phyloP scores from a whole-genome alignment of 2,113 vertebrate genomes.

The Saimiri boliviensis region DNA sequence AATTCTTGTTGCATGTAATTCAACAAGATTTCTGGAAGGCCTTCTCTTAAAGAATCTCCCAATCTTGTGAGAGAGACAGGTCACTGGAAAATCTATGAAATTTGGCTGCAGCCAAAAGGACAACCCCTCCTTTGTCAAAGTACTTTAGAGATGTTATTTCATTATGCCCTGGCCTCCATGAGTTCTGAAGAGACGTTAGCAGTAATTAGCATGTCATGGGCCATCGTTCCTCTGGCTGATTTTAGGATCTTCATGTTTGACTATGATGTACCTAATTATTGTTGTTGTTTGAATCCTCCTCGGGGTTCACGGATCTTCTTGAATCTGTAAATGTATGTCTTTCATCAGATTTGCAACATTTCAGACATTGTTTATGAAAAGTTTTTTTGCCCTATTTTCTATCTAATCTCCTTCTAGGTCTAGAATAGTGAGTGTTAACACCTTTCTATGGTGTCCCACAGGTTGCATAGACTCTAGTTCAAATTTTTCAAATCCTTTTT shows the following conservation, averaged over 20 bases:
- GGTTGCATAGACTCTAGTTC: not conserved
- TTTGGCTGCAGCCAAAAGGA: too few species aligned
- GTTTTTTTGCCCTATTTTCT: not conserved
- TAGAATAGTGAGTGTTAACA: not conserved
- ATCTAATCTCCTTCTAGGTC: not conserved
- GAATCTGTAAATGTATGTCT: not conserved
- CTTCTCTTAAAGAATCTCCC: not conserved
- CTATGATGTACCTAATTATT: not conserved
- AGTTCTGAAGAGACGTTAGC: not conserved
- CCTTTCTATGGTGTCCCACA: accelerated
- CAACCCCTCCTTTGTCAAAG: too few species aligned
- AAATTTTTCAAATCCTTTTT: not conserved
- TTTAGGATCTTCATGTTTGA: not conserved
- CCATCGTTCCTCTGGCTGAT: not conserved
- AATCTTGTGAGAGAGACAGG: not conserved
- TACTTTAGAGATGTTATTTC: not conserved
- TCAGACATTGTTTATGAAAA: not conserved
- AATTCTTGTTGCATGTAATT: not conserved
- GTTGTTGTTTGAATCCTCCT: not conserved
- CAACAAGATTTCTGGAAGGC: not conserved
- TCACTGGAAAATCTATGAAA: not conserved
- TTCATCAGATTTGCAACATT: not conserved
- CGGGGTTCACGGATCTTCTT: not conserved
- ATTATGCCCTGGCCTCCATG: not conserved
- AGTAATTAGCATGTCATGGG: too few species aligned